Base-by-base conservation (phyloP, 2,888 invertebrate genomes). In the Ceraclea dissimilis region DNA sequence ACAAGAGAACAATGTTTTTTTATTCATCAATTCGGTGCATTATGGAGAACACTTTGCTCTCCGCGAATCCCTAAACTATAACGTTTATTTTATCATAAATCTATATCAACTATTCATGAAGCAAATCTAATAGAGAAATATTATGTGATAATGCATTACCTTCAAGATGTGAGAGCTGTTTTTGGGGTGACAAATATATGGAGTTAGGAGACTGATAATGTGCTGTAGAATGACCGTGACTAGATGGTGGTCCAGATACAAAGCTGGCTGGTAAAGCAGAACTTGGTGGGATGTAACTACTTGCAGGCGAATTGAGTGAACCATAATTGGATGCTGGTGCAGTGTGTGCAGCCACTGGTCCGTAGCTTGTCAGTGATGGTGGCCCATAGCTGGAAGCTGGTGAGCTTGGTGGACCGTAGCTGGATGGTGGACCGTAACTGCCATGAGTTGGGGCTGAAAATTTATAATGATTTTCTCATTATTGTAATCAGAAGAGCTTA, bases 361-460 rank as follows among this genome's bases (percentile, higher is more conserved):
- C 39, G 16, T 39, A 39, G 13, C 39, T 39, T 39, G 39, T n/a
- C 5, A 39, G 13, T 39, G 39, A 13, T n/a, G 39, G 21, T 51
- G 53, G 44, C 52, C 13, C 39, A 13, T 39, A 16, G 13, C 8
- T 13, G 16, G 39, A 54, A 48, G 55, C 39, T 26, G 67, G 0
- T 71, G 68, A 2, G 66, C 71, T 0, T 70, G 67, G 67, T 69
- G 70, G 2, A 66, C 58, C 44, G 73, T 75, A n/a, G 73, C 73
- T 13, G 73, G 75, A 6, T 1, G 74, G 73, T 1, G 75, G 74
- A 0, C 75, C 75, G 63, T 26, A 26, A 26, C 26, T 26, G 26
- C 10, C 4, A 70, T 4, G 64, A 2, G 69, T 65, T 2, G 56
- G 54, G 44, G 68, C 73, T 71, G 74, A 52, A 70, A 70, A 44